These are phyloP conservation scores for Daktulosphaira vitifoliae DNA, from an alignment of 1,140 invertebrate genomes.

Conservation along the genomic window DNA sequence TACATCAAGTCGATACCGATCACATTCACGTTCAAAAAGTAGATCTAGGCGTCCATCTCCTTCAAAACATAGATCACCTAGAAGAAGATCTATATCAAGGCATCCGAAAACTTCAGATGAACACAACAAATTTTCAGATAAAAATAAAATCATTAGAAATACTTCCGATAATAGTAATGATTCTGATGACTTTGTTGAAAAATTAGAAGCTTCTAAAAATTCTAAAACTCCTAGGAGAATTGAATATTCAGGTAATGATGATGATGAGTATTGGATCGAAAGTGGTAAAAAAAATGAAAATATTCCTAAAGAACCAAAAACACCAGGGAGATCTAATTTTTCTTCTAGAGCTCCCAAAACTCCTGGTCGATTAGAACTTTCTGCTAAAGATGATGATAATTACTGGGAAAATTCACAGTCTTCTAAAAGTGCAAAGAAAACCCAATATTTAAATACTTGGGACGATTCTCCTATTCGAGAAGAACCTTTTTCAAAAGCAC, in stretches of 20 bases:
- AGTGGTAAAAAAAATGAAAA: neutral
- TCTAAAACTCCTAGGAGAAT: slow-evolving; percentile 11
- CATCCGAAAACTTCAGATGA: neutral
- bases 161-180: slow-evolving; percentile 19
- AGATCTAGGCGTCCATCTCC: slow-evolving; percentile 1
- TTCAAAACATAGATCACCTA: slow-evolving; percentile 15
- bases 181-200: slow-evolving; percentile 31
- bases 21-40: neutral
- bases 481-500: slow-evolving; percentile 15
- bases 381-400: slow-evolving; percentile 18
- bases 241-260: slow-evolving; percentile 11
- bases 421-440: no score
- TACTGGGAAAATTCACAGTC: slow-evolving; percentile 8
- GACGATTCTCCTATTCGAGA: slow-evolving; percentile 23
- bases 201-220: slow-evolving; percentile 23
- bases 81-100: slow-evolving; percentile 3
- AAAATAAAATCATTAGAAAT: neutral
- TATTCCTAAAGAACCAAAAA: slow-evolving; percentile 7
- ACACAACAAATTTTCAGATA: neutral
- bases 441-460: slow-evolving; percentile 20
- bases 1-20: slow-evolving; percentile 16
- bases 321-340: neutral
- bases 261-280: slow-evolving; percentile 28
- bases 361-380: neutral
- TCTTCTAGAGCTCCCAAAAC: slow-evolving; percentile 8